A percentile compares a stretch with the other conserved stretches of the same genome.
These are phyloP conservation scores for Zelostemma sp. DNA, from an alignment of 1,140 invertebrate species.

Conservation along the genomic window DNA sequence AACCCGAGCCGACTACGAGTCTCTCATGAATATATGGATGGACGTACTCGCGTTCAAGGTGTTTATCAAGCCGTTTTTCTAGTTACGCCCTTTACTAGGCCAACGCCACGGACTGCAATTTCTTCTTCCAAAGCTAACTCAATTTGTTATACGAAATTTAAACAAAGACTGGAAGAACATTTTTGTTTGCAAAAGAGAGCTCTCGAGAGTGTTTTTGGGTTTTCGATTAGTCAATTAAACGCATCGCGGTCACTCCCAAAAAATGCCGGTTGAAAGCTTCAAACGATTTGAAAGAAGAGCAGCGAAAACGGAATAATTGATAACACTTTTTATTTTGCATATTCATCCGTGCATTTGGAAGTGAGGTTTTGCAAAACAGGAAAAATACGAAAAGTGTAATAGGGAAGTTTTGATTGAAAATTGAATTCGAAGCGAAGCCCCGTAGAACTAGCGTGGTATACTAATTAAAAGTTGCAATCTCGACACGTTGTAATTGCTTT, in stretches of 20 bases:
- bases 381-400: too few relatives aligned
- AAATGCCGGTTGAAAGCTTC: too few relatives aligned
- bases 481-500: conserved; percentile 21
- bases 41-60: conserved; percentile 57
- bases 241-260: too few relatives aligned
- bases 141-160: conserved; percentile 35
- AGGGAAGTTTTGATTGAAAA: neutral
- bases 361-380: too few relatives aligned
- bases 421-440: conserved; percentile 2
- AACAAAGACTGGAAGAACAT: conserved; percentile 10
- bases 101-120: conserved; percentile 1
- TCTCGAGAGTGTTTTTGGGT: too few relatives aligned
- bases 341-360: too few relatives aligned
- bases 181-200: too few relatives aligned
- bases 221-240: neutral
- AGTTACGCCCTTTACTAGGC: conserved; percentile 48
- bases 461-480: conserved; percentile 35
- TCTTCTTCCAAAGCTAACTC: conserved; percentile 23
- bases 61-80: conserved; percentile 61
- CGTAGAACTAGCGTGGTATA: conserved; percentile 14
- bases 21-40: conserved; percentile 64
- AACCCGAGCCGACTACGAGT: conserved; percentile 42
- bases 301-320: too few relatives aligned
- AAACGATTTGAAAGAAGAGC: too few relatives aligned
- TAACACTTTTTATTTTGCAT: too few relatives aligned